phyloP scores from a whole-genome alignment of 1,140 invertebrate genomes.

The Nylanderia fulva region DNA sequence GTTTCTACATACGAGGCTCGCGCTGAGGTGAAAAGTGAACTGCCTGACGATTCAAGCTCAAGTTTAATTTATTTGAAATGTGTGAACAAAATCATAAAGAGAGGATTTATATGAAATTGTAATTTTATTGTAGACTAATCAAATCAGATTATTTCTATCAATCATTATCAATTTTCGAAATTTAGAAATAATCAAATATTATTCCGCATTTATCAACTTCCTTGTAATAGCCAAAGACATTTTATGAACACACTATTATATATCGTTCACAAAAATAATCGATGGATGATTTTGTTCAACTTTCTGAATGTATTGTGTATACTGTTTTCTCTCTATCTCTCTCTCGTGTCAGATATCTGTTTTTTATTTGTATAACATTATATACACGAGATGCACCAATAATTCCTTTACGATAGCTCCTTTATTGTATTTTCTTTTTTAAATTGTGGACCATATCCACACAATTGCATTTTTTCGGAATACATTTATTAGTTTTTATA shows the following conservation, averaged over 20 bases:
- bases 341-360: conserved; percentile 1
- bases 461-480: conserved; percentile 14
- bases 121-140: conserved; percentile 14
- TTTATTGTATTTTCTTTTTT: conserved; percentile 11
- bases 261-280: neutral
- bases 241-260: neutral
- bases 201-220: neutral
- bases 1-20: conserved; percentile 67
- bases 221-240: neutral
- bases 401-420: neutral
- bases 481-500: neutral
- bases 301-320: conserved; percentile 11
- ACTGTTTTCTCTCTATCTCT: too few species aligned
- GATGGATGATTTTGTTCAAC: conserved; percentile 8
- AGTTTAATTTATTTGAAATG: conserved; percentile 26
- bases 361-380: conserved; percentile 22
- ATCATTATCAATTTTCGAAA: conserved; percentile 6
- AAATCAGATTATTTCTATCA: conserved; percentile 28
- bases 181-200: neutral
- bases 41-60: conserved; percentile 14
- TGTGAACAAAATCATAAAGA: conserved; percentile 1
- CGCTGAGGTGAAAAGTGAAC: neutral
- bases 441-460: neutral
- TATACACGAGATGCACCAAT: conserved; percentile 11
- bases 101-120: neutral